A percentile compares a stretch with the other conserved stretches of the same genome.
Conservation (phyloP, 2,797 vertebrate genomes). For the Myotis pilosus region DNA sequence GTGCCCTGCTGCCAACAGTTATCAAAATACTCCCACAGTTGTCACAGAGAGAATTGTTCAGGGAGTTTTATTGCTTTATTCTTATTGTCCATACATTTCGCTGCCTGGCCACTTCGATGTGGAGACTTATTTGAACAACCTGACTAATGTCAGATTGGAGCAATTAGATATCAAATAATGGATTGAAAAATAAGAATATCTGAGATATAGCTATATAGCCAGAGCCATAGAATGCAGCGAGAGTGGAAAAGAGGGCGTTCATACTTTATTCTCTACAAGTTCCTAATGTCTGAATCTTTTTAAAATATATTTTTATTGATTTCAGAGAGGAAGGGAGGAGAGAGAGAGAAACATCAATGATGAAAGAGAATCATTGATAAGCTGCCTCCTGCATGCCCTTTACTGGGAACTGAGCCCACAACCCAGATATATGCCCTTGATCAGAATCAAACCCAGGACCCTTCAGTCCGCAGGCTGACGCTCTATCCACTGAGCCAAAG, state of each 20-base stretch:
- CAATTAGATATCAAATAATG: neutral
- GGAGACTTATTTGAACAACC: neutral
- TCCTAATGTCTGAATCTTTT: neutral
- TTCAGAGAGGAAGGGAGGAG: too few species aligned
- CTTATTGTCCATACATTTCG: neutral
- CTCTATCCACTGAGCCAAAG: too few species aligned
- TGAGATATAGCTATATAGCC: neutral
- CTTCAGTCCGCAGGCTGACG: too few species aligned
- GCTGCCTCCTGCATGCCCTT: too few species aligned
- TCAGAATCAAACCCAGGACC: too few species aligned
- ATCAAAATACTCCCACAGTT: slow-evolving; percentile 75
- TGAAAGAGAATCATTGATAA: too few species aligned
- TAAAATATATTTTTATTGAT: too few species aligned
- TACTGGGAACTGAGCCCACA: too few species aligned
- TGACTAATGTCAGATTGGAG: neutral
- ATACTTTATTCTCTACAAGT: neutral
- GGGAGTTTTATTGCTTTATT: slow-evolving; percentile 35
- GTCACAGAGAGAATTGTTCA: slow-evolving; percentile 59
- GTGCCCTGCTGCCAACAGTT: slow-evolving; percentile 63
- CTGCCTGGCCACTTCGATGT: slow-evolving; percentile 3
- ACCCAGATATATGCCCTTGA: too few species aligned
- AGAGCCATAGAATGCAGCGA: neutral
- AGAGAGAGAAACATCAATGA: too few species aligned
- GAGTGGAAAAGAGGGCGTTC: neutral
- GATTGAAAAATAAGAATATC: neutral